Evolutionary conservation across 2,888 invertebrate species (phyloP), one percentile per base, ranked within the genome.

Genomic region (Pheosia tremula): DNA sequence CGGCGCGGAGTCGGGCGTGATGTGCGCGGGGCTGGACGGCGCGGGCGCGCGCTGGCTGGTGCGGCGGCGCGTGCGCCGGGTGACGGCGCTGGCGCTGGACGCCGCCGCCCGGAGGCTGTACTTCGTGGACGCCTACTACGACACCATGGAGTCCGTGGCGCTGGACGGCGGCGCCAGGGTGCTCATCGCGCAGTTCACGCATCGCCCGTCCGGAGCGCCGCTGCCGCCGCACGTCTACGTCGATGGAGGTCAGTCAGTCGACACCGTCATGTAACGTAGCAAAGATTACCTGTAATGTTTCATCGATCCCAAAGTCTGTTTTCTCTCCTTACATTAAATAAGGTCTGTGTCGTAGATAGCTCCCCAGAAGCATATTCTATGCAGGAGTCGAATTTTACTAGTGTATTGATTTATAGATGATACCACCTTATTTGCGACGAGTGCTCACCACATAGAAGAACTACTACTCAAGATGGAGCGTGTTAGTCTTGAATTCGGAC

Each of bases 91-190:
- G 56, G 96, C 97, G 5, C 94, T 98, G 60, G 97, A 97, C 86
- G 95, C 95, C 82, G 95, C 97, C 0, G 96, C 96, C 0, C 90
- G 93, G n/a, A 92, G 98, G 6, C 86, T 98, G 4, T 98, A 98
- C 93, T 97, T 97, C 96, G 95, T 96, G 10, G 98, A 98, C 90
- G 95, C 96, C n/a, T 97, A 97, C 85, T 95, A 95, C 71, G 95
- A 95, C 73, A 95, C 95, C 36, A 94, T 98, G 62, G 97, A 97
- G 87, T 95, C 95, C 53, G 94, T 96, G 58, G 90, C 94, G 13
- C 86, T 96, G 36, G 96, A 96, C 83, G 97, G 97, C 65, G 91
- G 93, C 59, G 96, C 96, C 75, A 93, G 97, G 52, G 81, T 77
- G 68, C 74, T 83, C 57, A 66, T 87, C 59, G 86, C 85, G 5